These are phyloP conservation scores for Pomacea maculata DNA, from an alignment of 1,140 invertebrate species.

Conservation along the genomic window DNA sequence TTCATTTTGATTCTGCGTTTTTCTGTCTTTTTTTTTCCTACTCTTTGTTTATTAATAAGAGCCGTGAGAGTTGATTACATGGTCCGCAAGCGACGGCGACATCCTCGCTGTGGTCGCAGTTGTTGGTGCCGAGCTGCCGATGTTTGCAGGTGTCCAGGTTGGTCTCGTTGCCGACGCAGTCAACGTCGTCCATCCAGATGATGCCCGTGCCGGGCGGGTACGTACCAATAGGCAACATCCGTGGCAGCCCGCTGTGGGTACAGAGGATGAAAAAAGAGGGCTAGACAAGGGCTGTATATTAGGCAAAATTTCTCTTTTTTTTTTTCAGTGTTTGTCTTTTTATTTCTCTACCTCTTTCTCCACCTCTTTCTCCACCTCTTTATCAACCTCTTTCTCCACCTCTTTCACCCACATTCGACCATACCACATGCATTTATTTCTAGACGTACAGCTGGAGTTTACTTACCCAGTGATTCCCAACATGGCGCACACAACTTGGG, in stretches of 20 bases:
- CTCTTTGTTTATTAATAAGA: too few relatives aligned
- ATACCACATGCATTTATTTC: too few relatives aligned
- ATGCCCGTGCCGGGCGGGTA: constrained; percentile 57
- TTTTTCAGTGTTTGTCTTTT: neutral
- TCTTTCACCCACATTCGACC: too few relatives aligned
- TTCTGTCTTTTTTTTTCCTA: too few relatives aligned
- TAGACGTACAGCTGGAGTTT: neutral
- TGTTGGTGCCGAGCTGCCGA: constrained; percentile 62
- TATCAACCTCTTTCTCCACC: neutral
- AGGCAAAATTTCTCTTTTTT: neutral
- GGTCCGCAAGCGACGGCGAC: constrained; percentile 47
- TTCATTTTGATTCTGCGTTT: too few relatives aligned
- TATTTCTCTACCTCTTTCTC: neutral
- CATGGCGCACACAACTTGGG: constrained; percentile 12
- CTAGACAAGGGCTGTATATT: too few relatives aligned
- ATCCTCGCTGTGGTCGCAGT: constrained; percentile 77
- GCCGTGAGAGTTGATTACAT: constrained; percentile 3
- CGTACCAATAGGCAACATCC: neutral
- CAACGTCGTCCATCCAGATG: constrained; percentile 77
- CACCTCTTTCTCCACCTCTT: neutral
- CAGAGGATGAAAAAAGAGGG: too few relatives aligned
- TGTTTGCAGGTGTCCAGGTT: constrained; percentile 76
- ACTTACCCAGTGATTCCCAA: constrained; percentile 5
- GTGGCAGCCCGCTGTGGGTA: neutral
- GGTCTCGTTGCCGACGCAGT: constrained; percentile 77